Evolutionary conservation across 2,888 invertebrate genomes (phyloP), one percentile per base, ranked within the genome.

Genomic region (Caenorhabditis sp.): DNA sequence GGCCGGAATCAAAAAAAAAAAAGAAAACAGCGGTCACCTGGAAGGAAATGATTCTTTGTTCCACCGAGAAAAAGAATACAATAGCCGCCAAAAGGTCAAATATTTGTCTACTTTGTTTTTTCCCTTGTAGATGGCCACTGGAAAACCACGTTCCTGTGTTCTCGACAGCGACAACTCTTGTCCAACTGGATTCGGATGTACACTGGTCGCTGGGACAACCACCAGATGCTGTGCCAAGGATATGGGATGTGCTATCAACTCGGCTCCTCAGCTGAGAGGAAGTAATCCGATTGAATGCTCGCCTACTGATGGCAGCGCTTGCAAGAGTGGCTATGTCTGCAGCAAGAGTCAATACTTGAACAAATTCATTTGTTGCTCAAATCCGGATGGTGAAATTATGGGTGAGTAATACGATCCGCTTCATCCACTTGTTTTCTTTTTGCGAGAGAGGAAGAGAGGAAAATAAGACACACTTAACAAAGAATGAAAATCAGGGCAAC

Each of bases 181-280:
- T 73, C 91, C 91, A 8, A 80, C 86, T 41, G 91, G 91, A 31
- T 91, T 91, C 68, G 90, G 89, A 41, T 91, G 91, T 82, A 91
- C 90, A 76, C 75, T 92, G 16, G 89, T 91, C 12, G 87, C 88
- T 12, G 91, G 90, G 47, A 86, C 87, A 19, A 87, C 89, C 19
- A 91, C 91, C 0, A 66, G 87, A 84, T 91, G 91, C 73, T 91
- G 91, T 77, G 91, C 91, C 51, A 87, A 88, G 61, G 89, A 90
- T 81, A 87, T 90, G 75, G 91, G 91, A 19, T 91, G 91, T 70
- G 91, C 90, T 0, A 87, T 87, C 80, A 91, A 91, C 77, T 89
- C 91, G 10, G 91, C 91, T 19, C 91, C 91, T 24, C 90, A 87
- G 64, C 81, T 91, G 16, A 84, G 89, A 51, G 88, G 90, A 16